Base-by-base conservation (phyloP, 2,113 vertebrate genomes). In the Mirza zaza region DNA sequence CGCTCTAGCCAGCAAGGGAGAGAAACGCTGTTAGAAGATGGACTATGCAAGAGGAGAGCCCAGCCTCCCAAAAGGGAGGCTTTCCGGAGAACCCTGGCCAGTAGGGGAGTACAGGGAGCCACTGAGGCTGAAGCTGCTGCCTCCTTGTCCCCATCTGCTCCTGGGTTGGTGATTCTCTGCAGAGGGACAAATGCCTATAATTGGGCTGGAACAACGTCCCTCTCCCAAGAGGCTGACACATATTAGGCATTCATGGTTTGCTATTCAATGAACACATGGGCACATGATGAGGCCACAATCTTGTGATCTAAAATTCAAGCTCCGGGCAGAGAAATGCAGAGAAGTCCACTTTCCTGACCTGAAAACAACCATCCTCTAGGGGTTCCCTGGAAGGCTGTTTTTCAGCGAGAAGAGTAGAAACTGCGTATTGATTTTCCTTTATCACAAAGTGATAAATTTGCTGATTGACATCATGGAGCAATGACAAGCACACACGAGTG, bases 381-480 rank as follows among this genome's bases (percentile, higher is more conserved):
- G 3, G 12, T 25, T 6, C 18, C 79, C 73, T 12, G 17, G 59
- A 21, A 83, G 5, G 32, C 52, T 15, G 10, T 9, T 45, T 84
- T 45, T 63, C 77, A 13, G 55, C 27, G 39, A 42, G 13, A 32
- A 12, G 71, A 57, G 1, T 12, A 29, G 89, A 11, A 67, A 48
- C 71, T 7, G 21, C 45, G 55, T 34, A 21, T 57, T 6, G 20
- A 18, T 52, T 75, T 57, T 20, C 55, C 39, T 61, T 68, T 18
- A 45, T 68, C 34, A 5, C 73, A 8, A n/a, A 39, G 63, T 12
- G 36, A 61, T 6, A 15, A 50, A 55, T 42, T 61, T 42, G 86
- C 86, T 42, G 73, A 45, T 20, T 18, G 73, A 75, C 17, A 1
- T 36, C 12, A 0, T 0, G 9, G 0, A 27, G 67, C 57, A n/a